Evolutionary conservation across 2,113 vertebrate genomes (phyloP).

Genomic region (Pleuronectes platessa): DNA sequence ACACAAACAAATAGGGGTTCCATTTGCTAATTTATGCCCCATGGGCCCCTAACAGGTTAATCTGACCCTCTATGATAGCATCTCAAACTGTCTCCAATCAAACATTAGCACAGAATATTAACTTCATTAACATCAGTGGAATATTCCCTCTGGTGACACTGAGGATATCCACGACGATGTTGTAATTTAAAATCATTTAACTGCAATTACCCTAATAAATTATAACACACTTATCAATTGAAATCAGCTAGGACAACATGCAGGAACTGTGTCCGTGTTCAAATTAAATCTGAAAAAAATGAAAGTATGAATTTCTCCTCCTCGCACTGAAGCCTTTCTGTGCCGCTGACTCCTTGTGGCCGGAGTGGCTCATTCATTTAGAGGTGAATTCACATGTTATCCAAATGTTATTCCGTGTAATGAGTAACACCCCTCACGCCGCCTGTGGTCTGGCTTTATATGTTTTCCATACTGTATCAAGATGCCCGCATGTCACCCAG

Average conservation of each 20-base stretch:
- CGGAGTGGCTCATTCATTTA: no score
- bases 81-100: not conserved
- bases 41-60: not conserved
- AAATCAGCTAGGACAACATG: not conserved
- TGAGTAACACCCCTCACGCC: slow-evolving; percentile 29
- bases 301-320: not conserved
- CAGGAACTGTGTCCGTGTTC: not conserved
- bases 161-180: not conserved
- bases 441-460: slow-evolving; percentile 60
- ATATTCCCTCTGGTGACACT: not conserved
- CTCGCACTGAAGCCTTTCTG: slow-evolving; percentile 24
- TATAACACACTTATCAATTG: slow-evolving; percentile 11
- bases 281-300: not conserved
- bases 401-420: slow-evolving; percentile 10
- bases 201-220: slow-evolving; percentile 1
- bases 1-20: not conserved
- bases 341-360: not conserved
- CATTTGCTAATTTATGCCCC: not conserved
- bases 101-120: slow-evolving; percentile 13
- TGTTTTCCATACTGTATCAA: slow-evolving; percentile 65
- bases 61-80: not conserved
- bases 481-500: slow-evolving; percentile 68
- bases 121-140: not conserved
- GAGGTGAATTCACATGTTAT: no score
- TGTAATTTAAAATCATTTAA: slow-evolving; percentile 5